A percentile compares a stretch with the other conserved stretches of the same genome.
Conservation (phyloP, 2,797 vertebrate genomes). For the Balearica regulorum region DNA sequence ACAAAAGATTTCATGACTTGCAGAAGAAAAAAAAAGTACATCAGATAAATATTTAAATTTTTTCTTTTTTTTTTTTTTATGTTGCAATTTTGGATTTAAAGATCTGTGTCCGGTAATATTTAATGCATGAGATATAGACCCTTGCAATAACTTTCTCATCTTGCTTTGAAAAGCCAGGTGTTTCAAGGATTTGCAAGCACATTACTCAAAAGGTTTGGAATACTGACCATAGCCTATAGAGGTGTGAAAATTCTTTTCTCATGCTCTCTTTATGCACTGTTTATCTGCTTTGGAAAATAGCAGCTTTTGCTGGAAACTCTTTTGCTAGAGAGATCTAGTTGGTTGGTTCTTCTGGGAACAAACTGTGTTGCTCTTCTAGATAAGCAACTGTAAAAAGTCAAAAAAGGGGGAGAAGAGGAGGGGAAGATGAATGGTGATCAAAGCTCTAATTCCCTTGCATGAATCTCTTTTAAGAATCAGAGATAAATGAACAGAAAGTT, state of each 20-base stretch:
- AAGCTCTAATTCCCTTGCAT: not conserved
- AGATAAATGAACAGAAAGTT: not conserved
- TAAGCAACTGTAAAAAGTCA: not conserved
- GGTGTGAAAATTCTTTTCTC: not conserved
- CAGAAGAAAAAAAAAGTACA: not conserved
- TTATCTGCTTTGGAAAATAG: not conserved
- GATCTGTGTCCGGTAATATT: not conserved
- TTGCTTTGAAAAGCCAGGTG: not conserved
- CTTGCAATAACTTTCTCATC: not conserved
- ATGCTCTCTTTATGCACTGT: not conserved
- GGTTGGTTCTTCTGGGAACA: not conserved
- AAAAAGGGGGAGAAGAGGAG: fast-evolving
- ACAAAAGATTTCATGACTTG: not conserved
- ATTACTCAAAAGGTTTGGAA: not conserved
- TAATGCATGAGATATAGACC: not conserved
- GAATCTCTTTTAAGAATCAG: not conserved
- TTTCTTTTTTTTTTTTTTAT: not conserved
- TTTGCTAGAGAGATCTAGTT: not conserved
- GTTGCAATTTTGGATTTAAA: not conserved
- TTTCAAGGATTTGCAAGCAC: not conserved
- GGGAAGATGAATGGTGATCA: not conserved
- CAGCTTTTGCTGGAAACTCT: not conserved
- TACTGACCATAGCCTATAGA: not conserved
- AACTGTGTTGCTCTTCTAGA: not conserved
- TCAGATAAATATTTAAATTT: not conserved